Percentiles rank a stretch among this genome's conserved stretches.
phyloP scores from a whole-genome alignment of 2,888 invertebrate species.

The Folsomia manolachei region DNA sequence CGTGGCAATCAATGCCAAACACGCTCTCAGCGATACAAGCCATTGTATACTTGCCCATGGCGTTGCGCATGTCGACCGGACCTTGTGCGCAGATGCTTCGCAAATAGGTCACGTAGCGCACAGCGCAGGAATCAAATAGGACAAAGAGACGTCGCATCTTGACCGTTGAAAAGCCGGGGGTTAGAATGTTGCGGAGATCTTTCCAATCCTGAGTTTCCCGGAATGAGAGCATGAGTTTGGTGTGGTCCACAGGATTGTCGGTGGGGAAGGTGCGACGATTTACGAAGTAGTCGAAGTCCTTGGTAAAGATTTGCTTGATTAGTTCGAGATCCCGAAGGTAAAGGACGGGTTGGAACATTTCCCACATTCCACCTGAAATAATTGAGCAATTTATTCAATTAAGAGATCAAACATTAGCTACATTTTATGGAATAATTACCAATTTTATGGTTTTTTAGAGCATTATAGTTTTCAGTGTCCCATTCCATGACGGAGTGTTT shows the following conservation, averaged over 20 bases:
- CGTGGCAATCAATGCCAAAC: constrained; percentile 55
- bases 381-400: no score
- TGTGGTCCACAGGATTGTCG: background rate
- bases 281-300: constrained; percentile 15
- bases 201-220: constrained; percentile 10
- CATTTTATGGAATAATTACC: no score
- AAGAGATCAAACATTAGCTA: no score
- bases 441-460: constrained; percentile 1
- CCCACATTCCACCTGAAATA: constrained; percentile 23
- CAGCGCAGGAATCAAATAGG: background rate
- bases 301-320: constrained; percentile 8
- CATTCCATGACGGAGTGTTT: constrained; percentile 5
- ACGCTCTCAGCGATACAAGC: constrained; percentile 53
- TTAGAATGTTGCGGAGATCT: constrained; percentile 4
- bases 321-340: constrained; percentile 8
- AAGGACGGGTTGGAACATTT: constrained; percentile 13
- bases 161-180: constrained; percentile 6
- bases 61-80: background rate
- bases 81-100: background rate
- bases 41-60: constrained; percentile 30
- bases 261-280: constrained; percentile 7
- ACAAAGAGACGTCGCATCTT: constrained; percentile 8
- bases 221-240: constrained; percentile 2
- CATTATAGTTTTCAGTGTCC: constrained; percentile 1
- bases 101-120: background rate